Evolutionary conservation across 1,140 invertebrate species (phyloP).

Genomic region (Drosophila pseudoobscura): DNA sequence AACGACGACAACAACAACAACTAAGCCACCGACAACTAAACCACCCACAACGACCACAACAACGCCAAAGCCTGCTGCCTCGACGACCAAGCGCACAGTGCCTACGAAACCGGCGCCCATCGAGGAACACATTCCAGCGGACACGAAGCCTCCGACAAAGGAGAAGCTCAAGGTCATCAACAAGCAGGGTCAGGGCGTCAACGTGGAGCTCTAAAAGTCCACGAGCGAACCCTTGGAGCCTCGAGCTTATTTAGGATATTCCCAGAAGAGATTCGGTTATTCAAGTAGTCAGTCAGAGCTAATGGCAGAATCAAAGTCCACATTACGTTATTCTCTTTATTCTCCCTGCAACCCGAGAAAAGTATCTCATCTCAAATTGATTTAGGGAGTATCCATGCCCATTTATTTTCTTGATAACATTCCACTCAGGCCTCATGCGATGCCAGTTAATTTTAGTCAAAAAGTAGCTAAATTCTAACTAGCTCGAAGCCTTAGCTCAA

Average conservation of each 20-base stretch:
- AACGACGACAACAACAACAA: slow-evolving; percentile 66
- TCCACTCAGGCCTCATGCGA: slow-evolving; percentile 9
- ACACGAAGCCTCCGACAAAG: slow-evolving; percentile 84
- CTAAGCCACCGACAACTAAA: slow-evolving; percentile 56
- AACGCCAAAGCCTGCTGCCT: slow-evolving; percentile 56
- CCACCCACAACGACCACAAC: slow-evolving; percentile 52
- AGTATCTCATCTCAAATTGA: slow-evolving; percentile 21
- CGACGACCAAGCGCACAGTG: slow-evolving; percentile 64
- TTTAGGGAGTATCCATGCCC: slow-evolving; percentile 13
- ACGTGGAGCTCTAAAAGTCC: slow-evolving; percentile 73
- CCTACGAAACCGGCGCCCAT: slow-evolving; percentile 84
- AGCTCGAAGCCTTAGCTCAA: slow-evolving; percentile 37
- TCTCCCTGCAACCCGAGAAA: background rate
- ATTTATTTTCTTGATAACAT: slow-evolving; percentile 13
- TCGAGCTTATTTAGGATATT: slow-evolving; percentile 9
- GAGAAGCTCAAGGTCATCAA: slow-evolving; percentile 86
- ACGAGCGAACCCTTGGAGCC: background rate
- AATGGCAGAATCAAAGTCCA: too few species aligned
- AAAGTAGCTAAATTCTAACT: slow-evolving; percentile 49
- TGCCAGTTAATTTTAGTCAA: slow-evolving; percentile 42
- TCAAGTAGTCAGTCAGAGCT: slow-evolving; percentile 12
- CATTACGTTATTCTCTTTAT: slow-evolving; percentile 3
- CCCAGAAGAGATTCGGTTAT: slow-evolving; percentile 38
- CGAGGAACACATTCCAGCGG: slow-evolving; percentile 84
- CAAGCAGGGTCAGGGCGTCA: slow-evolving; percentile 84